Conservation (phyloP, 2,888 invertebrate species). For the Diaprepes abbreviatus region DNA sequence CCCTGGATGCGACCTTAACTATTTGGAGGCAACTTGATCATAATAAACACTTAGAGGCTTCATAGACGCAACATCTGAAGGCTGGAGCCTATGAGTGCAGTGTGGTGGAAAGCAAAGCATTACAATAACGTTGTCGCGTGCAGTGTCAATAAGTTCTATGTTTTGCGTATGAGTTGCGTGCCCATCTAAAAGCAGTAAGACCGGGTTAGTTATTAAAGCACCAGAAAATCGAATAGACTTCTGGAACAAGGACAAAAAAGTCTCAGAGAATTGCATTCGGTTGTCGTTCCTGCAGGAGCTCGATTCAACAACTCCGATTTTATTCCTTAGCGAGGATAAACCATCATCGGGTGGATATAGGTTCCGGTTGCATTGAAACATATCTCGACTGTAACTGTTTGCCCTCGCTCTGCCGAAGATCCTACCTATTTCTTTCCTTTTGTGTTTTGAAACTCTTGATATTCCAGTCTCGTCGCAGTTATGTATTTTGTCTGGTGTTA, state of each 20-base stretch:
- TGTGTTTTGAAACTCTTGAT: too few relatives aligned
- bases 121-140: conserved; percentile 55
- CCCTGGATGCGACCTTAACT: too few relatives aligned
- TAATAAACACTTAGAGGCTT: too few relatives aligned
- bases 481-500: conserved; percentile 47
- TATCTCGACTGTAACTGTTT: conserved; percentile 50
- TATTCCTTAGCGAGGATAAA: conserved; percentile 35
- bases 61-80: conserved; percentile 48
- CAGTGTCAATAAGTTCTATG: conserved; percentile 56
- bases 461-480: conserved; percentile 59
- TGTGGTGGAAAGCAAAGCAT: conserved; percentile 60
- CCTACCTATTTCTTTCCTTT: neutral
- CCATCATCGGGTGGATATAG: conserved; percentile 34
- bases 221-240: conserved; percentile 37
- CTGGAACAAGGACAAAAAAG: conserved; percentile 47
- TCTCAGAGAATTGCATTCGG: conserved; percentile 15
- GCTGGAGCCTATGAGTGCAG: conserved; percentile 46
- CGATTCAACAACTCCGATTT: conserved; percentile 52
- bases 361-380: conserved; percentile 34
- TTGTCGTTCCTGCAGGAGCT: conserved; percentile 48
- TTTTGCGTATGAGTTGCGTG: conserved; percentile 52
- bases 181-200: conserved; percentile 43
- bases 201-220: conserved; percentile 10
- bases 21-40: too few relatives aligned
- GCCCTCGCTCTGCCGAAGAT: conserved; percentile 33